These are phyloP conservation scores for Microplitis mediator DNA, from an alignment of 1,140 invertebrate genomes.

Conservation along the genomic window DNA sequence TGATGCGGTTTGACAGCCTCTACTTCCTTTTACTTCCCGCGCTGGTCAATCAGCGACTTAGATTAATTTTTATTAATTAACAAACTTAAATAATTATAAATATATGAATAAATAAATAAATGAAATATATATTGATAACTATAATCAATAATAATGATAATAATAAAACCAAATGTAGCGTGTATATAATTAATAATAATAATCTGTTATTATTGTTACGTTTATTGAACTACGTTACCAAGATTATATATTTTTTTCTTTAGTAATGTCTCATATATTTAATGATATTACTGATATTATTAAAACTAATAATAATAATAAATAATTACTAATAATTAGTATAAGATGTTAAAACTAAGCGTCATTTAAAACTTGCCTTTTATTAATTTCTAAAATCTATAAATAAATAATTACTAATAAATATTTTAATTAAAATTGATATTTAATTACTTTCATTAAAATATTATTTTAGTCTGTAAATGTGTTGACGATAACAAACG, in stretches of 20 bases:
- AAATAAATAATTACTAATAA: constrained; percentile 14
- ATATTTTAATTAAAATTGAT: constrained; percentile 5
- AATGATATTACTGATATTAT: constrained; percentile 23
- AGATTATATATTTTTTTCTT: constrained; percentile 55
- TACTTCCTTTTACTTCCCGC: constrained; percentile 28
- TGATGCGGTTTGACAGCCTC: not conserved
- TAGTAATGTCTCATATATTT: constrained; percentile 27
- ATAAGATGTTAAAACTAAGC: constrained; percentile 18
- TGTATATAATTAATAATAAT: constrained; percentile 52
- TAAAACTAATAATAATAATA: constrained; percentile 10
- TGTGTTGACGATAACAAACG: not conserved
- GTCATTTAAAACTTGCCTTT: not conserved
- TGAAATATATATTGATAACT: constrained; percentile 15
- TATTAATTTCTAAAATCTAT: not conserved
- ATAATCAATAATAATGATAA: not conserved
- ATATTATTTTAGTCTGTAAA: not conserved
- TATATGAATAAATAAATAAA: constrained; percentile 10
- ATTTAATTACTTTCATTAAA: not conserved
- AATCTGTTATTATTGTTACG: constrained; percentile 58
- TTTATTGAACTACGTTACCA: constrained; percentile 54
- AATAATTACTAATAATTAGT: constrained; percentile 21
- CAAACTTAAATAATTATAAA: no score
- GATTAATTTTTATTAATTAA: constrained; percentile 23
- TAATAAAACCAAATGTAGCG: constrained; percentile 52
- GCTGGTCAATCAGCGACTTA: constrained; percentile 20